Base-by-base conservation (phyloP, 2,797 vertebrate genomes). In the Argya squamiceps region DNA sequence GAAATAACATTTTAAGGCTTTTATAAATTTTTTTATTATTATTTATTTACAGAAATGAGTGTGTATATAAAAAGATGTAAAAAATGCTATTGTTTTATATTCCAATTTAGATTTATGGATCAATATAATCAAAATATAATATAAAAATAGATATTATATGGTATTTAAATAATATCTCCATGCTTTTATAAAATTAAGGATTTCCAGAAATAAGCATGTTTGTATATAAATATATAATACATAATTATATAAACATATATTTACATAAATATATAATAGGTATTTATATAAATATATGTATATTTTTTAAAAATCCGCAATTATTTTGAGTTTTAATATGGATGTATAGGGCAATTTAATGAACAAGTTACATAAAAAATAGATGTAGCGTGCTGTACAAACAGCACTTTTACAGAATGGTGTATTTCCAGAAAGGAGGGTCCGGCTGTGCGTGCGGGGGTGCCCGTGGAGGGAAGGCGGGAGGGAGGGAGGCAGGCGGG, bases 321-420 rank as follows among this genome's bases (percentile, higher is more conserved):
- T 36, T 34, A 9, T 32, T 44, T 36, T 10, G 12, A 18, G 39
- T 22, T 29, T 12, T 12, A 27, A 15, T n/a, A 37, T 3, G 59
- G n/a, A 8, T 5, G 22, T 8, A 27, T 12, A 14, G 22, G 36
- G n/a, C 14, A n/a, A 21, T 53, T 24, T 10, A 22, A 53, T 53
- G 18, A 12, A 5, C 2, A 15, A 16, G 8, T 3, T 2, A 6
- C 29, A 7, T 13, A 1, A 22, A 5, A 21, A 34, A 10, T 1
- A 58, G 37, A 3, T 3, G 37, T 14, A 2, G 6, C 4, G 3
- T 1, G 21, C 7, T 5, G 0, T 6, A 4, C 6, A 2, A 7
- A 1, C 12, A 6, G 0, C 19, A 2, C 53, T 58, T 39, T 19
- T 0, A 4, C 18, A 22, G 58, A 4, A 2, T 0, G 73, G 30